Percentiles rank a stretch among this genome's conserved stretches.
phyloP scores from a whole-genome alignment of 1,140 invertebrate genomes.

The Dendrolimus kikuchii region DNA sequence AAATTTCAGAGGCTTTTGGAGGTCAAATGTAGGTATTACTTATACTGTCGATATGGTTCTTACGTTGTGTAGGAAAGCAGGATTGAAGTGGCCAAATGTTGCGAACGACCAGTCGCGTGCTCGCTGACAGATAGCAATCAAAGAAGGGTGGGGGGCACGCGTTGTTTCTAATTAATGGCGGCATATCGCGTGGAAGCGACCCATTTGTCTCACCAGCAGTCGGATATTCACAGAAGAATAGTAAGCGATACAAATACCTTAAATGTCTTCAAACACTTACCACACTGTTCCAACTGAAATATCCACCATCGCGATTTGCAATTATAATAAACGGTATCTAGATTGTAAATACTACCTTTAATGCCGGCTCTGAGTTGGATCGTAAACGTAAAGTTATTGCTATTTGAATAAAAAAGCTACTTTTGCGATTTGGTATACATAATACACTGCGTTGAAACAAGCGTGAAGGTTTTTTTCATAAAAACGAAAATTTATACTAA shows the following conservation, averaged over 20 bases:
- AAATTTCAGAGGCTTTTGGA: too few relatives aligned
- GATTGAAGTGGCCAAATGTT: too few relatives aligned
- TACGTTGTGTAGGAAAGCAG: too few relatives aligned
- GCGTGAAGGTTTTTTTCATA: too few relatives aligned
- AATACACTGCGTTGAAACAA: too few relatives aligned
- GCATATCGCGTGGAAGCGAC: conserved; percentile 49
- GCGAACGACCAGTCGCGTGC: conserved; percentile 44
- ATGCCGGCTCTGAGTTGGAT: conserved; percentile 20
- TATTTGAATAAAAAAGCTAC: too few relatives aligned
- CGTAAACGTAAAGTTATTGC: conserved; percentile 7
- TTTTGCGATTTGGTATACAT: too few relatives aligned
- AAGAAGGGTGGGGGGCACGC: conserved; percentile 20
- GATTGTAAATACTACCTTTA: conserved; percentile 27
- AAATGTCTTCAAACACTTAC: conserved; percentile 53
- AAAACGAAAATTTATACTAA: too few relatives aligned
- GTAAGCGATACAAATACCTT: conserved; percentile 58
- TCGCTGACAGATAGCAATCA: conserved; percentile 56
- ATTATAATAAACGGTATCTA: conserved; percentile 44
- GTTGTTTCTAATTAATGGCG: conserved; percentile 55
- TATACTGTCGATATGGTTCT: too few relatives aligned
- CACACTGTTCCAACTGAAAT: conserved; percentile 26
- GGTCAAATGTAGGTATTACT: too few relatives aligned
- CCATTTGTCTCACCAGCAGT: conserved; percentile 49
- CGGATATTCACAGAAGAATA: conserved; percentile 59
- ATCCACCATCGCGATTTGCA: conserved; percentile 31